Conservation (phyloP, 1,140 invertebrate genomes). For the Nylanderia fulva region DNA sequence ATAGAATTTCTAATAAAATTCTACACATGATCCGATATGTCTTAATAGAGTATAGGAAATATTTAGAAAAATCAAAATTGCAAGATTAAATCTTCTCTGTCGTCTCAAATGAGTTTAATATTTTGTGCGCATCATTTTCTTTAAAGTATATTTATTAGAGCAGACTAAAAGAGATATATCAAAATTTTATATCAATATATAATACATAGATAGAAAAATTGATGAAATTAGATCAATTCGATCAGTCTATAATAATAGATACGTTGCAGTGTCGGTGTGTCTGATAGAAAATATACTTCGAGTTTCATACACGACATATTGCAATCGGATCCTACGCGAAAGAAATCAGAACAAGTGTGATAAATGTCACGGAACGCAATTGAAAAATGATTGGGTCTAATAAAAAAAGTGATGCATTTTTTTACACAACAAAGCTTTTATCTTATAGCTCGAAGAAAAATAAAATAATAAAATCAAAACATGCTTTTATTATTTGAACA, state of each 20-base stretch:
- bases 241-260: neutral
- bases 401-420: neutral
- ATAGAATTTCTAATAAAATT: constrained; percentile 20
- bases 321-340: neutral
- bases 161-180: neutral
- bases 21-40: neutral
- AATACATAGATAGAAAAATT: neutral
- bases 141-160: neutral
- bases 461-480: neutral
- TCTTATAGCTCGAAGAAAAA: neutral
- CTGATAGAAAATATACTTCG: constrained; percentile 14
- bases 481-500: neutral
- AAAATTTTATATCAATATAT: constrained; percentile 20
- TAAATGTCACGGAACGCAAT: constrained; percentile 22
- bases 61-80: neutral
- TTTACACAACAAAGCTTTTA: neutral
- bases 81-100: neutral
- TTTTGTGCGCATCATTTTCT: neutral
- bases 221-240: neutral
- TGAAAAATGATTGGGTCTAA: constrained; percentile 16
- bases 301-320: constrained; percentile 25
- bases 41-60: neutral
- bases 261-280: neutral
- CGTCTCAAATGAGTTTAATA: neutral
- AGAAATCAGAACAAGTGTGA: constrained; percentile 9